A percentile compares a stretch with the other conserved stretches of the same genome.
phyloP scores from a whole-genome alignment of 2,113 vertebrate species.

The Scomber colias region DNA sequence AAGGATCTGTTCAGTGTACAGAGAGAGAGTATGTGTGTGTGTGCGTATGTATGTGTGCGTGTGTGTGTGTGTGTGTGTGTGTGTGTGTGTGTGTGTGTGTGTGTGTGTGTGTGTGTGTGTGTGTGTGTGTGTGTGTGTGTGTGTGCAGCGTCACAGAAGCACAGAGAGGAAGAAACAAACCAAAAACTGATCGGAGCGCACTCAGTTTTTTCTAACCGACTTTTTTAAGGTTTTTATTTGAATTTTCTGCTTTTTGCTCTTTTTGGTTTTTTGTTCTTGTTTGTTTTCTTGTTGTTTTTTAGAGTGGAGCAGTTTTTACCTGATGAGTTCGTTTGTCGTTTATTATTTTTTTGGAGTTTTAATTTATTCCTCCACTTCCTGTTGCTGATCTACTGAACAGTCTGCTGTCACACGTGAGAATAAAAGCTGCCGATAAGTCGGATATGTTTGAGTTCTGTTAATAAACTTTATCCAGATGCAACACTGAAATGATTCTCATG shows the following conservation, averaged over 20 bases:
- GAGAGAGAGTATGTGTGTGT: slow-evolving; percentile 14
- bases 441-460: too few species aligned
- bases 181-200: slow-evolving; percentile 40
- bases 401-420: too few species aligned
- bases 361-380: slow-evolving; percentile 72
- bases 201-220: slow-evolving; percentile 59
- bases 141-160: slow-evolving; percentile 42
- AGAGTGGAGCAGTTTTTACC: slow-evolving; percentile 33
- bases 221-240: slow-evolving; percentile 62
- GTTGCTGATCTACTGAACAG: slow-evolving; percentile 73
- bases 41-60: slow-evolving; percentile 31
- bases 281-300: not conserved
- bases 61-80: slow-evolving; percentile 8
- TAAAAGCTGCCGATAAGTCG: too few species aligned
- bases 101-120: not conserved
- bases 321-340: slow-evolving; percentile 11
- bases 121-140: not conserved
- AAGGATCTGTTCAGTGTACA: slow-evolving; percentile 33
- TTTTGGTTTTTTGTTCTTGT: not conserved
- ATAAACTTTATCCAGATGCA: too few species aligned
- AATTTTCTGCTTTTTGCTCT: slow-evolving; percentile 17
- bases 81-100: not conserved
- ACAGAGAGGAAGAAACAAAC: slow-evolving; percentile 62
- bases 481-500: too few species aligned
- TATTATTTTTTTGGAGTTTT: slow-evolving; percentile 40